Base-by-base conservation (phyloP, 2,113 vertebrate species). In the Thalassarche chlororhynchos region DNA sequence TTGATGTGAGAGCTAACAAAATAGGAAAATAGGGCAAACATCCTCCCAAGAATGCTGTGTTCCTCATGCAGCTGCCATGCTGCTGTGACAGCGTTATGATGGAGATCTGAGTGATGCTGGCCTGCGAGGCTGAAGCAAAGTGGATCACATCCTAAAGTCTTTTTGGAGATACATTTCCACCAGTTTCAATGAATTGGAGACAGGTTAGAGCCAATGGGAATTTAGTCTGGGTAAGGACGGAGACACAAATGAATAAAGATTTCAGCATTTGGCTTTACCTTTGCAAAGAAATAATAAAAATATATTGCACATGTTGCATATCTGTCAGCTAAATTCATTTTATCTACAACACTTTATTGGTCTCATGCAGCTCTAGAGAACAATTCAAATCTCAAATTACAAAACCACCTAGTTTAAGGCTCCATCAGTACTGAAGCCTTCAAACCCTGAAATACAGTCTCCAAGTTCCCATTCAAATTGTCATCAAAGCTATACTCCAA, bases 391-490 rank as follows among this genome's bases (percentile, higher is more conserved):
- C 91, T 97, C 94, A 94, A 72, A 96, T 95, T 97, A 96, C 94
- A 95, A 97, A 97, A 76, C 91, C 87, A 91, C 81, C 65, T 92
- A 87, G 84, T 92, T 96, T 79, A 93, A 93, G 62, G 36, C 74
- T 94, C 76, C 46, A 66, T 89, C 93, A 70, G 70, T 69, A 51
- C 89, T 79, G 77, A 90, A 96, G 87, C 91, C 91, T 90, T 90
- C 91, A 87, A 70, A 92, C 34, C 16, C 79, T 82, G 90, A 95
- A 95, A 93, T 84, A 89, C 71, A 93, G 93, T 82, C 93, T 97
- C 96, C 61, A 32, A 96, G 88, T 96, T 97, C 90, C 88, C 92
- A 97, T 97, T 97, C 90, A 81, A 81, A 96, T 96, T 96, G 96
- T 95, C 95, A 97, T 97, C 93, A 95, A 97, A 95, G 90, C 82